Evolutionary conservation across 2,888 invertebrate species (phyloP), one percentile per base, ranked within the genome.

Genomic region (Drosophila mulleri): DNA sequence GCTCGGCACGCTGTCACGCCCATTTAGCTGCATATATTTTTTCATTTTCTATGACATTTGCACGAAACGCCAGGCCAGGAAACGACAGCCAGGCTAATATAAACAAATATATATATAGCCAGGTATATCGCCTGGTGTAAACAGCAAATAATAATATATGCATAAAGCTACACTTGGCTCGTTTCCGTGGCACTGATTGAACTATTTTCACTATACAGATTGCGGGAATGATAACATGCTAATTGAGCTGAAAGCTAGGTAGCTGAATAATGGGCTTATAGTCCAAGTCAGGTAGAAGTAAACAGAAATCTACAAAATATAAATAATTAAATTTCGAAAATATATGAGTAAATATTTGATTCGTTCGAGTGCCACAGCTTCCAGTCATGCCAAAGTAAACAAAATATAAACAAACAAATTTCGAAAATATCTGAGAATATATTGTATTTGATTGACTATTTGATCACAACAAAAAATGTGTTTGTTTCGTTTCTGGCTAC

Each of bases 11-110:
- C 65, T 65, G 75, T 68, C 74, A 67, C 50, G 61, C 69, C 72
- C 72, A 70, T 74, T 72, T 42, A 53, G 76, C 23, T 72, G 75
- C 70, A 70, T 54, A 80, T 83, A 58, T 68, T 67, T 74, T 67
- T 76, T 70, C 47, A 74, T 79, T 72, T 75, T 48, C 57, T 20
- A 52, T 54, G 70, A 67, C 63, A 77, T 60, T 75, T 74, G 77
- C 75, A 75, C 68, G 67, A 66, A 35, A 32, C 53, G 57, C 50
- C 39, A 32, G 42, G 42, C 26, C 26, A 26, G 26, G 26, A 6
- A 26, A 26, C 44, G 39, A 50, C 45, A 58, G 52, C 16, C 56
- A 62, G 72, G 67, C 29, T 66, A 58, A 69, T 70, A 67, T 70
- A 62, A 67, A 67, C 66, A 67, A 50, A 20, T 37, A 23, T 6